A percentile compares a stretch with the other conserved stretches of the same genome.
Conservation (phyloP, 1,140 invertebrate species). For the Anastrepha obliqua region DNA sequence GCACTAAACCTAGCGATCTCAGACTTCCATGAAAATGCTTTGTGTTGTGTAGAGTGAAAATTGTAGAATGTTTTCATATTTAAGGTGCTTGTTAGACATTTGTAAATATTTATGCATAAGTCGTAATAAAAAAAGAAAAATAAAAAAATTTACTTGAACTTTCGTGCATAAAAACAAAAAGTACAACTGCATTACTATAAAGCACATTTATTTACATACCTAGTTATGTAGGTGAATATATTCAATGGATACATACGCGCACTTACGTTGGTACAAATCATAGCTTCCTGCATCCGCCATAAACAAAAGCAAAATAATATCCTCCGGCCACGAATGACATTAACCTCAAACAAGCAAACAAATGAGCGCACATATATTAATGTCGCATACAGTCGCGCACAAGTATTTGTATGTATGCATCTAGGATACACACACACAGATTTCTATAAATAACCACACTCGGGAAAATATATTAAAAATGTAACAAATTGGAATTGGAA, state of each 20-base stretch:
- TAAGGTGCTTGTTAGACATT: no score
- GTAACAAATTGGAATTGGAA: not conserved
- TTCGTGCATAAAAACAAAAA: not conserved
- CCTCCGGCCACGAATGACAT: not conserved
- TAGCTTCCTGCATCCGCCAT: constrained; percentile 1
- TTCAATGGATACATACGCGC: no score
- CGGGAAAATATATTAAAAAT: not conserved
- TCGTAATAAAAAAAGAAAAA: no score
- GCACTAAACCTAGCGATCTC: no score
- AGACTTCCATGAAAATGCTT: no score
- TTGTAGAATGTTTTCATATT: no score
- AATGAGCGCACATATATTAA: not conserved
- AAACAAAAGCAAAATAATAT: constrained; percentile 17
- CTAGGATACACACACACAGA: not conserved
- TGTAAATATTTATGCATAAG: no score
- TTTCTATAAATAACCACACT: no score
- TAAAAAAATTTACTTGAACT: not conserved
- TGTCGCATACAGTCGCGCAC: not conserved
- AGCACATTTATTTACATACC: no score
- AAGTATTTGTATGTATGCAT: not conserved
- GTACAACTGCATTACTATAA: not conserved
- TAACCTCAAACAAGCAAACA: constrained; percentile 35
- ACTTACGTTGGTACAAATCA: not conserved
- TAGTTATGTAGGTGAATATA: not conserved
- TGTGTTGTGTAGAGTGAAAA: no score